Conservation (phyloP, 2,113 vertebrate species). For the Phyllostomus hastatus region DNA sequence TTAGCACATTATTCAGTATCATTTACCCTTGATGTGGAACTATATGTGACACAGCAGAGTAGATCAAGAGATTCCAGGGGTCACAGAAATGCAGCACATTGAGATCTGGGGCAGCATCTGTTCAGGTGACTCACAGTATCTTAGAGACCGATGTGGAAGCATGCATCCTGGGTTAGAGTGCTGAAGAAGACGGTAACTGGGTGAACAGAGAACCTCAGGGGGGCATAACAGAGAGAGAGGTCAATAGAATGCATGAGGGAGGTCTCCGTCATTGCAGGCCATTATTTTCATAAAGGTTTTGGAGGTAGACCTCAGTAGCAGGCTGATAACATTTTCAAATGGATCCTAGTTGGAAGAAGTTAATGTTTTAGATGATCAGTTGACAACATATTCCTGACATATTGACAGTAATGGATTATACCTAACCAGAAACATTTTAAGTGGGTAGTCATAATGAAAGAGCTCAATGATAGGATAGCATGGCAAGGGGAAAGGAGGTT, state of each 20-base stretch:
- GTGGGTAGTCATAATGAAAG: not conserved
- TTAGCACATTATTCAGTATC: not conserved
- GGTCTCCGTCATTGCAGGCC: not conserved
- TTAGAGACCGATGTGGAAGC: not conserved
- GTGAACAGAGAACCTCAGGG: not conserved
- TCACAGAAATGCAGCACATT: not conserved
- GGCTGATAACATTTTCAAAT: not conserved
- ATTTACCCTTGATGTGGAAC: not conserved
- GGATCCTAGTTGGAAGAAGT: not conserved
- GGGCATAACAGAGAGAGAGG: no score
- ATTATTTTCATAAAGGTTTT: slow-evolving; percentile 12
- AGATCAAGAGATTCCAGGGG: not conserved
- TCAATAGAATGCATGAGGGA: not conserved
- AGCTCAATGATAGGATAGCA: not conserved
- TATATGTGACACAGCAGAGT: not conserved
- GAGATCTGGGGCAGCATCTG: not conserved
- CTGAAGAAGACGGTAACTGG: not conserved
- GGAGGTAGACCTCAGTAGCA: not conserved
- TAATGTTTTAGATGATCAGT: not conserved
- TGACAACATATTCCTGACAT: not conserved
- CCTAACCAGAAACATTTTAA: not conserved
- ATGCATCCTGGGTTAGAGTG: not conserved
- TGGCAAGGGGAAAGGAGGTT: not conserved
- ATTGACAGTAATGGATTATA: not conserved
- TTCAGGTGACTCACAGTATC: not conserved